Base-by-base conservation (phyloP, 2,113 vertebrate genomes). In the Phalacrocorax pelagicus region DNA sequence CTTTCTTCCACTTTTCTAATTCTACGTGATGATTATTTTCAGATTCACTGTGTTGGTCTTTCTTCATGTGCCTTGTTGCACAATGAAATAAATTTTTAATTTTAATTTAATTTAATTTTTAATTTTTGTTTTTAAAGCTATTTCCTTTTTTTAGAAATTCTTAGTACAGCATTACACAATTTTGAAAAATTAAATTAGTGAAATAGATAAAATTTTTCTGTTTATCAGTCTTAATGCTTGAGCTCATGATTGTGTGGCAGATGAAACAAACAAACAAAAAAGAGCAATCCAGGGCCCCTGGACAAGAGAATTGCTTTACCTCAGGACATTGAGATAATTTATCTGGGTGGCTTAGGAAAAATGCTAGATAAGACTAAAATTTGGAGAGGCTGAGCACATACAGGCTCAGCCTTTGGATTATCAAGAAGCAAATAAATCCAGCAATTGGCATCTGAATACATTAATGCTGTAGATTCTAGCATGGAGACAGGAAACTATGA, bases 331-430 rank as follows among this genome's bases (percentile, higher is more conserved):
- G 81, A 96, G 90, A 96, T 94, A 95, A 79, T 90, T 92, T 93
- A 95, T 90, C 79, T 82, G 63, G 2, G 63, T 86, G 85, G 55
- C 95, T 96, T 91, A 71, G 51, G 40, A 96, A 96, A 92, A 93
- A 83, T 88, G 49, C 69, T 70, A 93, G 90, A 88, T 94, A 97
- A 95, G 88, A 21, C 66, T 96, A 86, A 94, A 91, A 88, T 92
- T 91, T 91, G 87, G 90, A 96, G 78, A 85, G 81, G 57, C 77
- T 87, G 72, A 94, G 69, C 90, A 88, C 0, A 0, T 78, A 86
- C 83, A 93, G 94, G 67, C 75, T 90, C 58, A 81, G 92, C 63
- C 67, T 86, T 75, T 94, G 57, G 70, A 79, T 94, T 89, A 91
- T 78, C 75, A 79, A 86, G 92, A 44, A 77, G 36, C 2, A 1